A percentile compares a stretch with the other conserved stretches of the same genome.
Evolutionary conservation across 2,113 vertebrate genomes (phyloP).

Genomic region (Pitta sordida): DNA sequence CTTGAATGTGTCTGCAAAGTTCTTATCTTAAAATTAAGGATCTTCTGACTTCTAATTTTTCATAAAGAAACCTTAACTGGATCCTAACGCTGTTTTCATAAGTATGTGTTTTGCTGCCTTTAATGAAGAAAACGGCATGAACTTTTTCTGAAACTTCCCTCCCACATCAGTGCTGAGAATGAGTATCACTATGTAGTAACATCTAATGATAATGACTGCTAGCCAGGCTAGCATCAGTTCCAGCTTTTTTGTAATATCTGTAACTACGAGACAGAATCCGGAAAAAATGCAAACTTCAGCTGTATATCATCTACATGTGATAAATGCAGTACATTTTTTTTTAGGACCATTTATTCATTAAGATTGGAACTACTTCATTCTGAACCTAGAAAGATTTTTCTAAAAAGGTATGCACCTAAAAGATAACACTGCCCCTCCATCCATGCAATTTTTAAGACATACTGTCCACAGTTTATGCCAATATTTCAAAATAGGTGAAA

Average conservation of each 20-base stretch:
- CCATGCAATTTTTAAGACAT: neutral
- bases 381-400: neutral
- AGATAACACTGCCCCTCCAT: neutral
- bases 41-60: neutral
- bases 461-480: slow-evolving; percentile 21
- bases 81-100: neutral
- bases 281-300: neutral
- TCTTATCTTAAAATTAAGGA: neutral
- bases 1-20: neutral
- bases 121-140: neutral
- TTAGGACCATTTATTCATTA: neutral
- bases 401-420: neutral
- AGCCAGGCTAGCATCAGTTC: neutral
- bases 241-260: neutral
- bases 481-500: slow-evolving; percentile 29
- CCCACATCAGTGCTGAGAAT: neutral
- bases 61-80: neutral
- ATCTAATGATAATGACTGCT: neutral
- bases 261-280: neutral
- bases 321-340: neutral
- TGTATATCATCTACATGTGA: neutral
- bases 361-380: neutral
- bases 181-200: neutral
- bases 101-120: neutral
- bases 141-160: neutral